These are phyloP conservation scores for Sus scrofa DNA, from an alignment of 2,113 vertebrate species.

Conservation along the genomic window T2T-Sscrofa CM000812.6:88612501-88613000, in stretches of 20 bases:
- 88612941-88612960: background rate
- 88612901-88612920: background rate
- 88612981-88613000: background rate
- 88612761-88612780: background rate
- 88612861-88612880: background rate
- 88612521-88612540: background rate
- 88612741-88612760: background rate
- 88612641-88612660: background rate
- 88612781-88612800: background rate
- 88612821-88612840: background rate
- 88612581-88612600: background rate
- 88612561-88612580: background rate
- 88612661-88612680: background rate
- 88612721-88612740: background rate
- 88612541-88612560: background rate
- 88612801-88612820: background rate
- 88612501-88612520: background rate
- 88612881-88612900: background rate
- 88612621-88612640: background rate
- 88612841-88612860: background rate
- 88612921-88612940: background rate
- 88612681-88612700: background rate
- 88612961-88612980: background rate
- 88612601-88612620: background rate
- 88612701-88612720: background rate